A percentile compares a stretch with the other conserved stretches of the same genome.
phyloP scores from a whole-genome alignment of 2,113 vertebrate species.

The Anarhynchus alexandrinus region DNA sequence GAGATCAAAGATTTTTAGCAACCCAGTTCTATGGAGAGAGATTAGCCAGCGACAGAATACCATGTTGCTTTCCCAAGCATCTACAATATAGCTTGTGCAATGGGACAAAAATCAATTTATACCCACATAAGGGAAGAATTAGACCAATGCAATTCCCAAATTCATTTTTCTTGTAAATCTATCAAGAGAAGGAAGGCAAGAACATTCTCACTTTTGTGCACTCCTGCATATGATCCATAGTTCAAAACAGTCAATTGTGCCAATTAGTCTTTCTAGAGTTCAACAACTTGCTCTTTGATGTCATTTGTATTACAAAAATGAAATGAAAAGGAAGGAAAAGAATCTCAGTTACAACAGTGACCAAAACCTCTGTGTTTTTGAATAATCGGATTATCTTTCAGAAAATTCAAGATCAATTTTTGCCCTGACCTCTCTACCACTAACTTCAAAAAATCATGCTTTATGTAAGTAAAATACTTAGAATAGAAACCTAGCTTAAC shows the following conservation, averaged over 20 bases:
- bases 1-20: not conserved
- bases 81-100: not conserved
- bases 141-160: not conserved
- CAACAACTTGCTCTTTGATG: not conserved
- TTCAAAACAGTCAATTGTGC: not conserved
- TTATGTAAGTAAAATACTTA: not conserved
- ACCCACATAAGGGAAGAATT: not conserved
- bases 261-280: not conserved
- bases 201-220: not conserved
- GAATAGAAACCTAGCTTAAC: not conserved
- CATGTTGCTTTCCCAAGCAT: not conserved
- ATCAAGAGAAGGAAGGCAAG: not conserved
- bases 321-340: not conserved
- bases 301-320: not conserved
- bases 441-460: not conserved
- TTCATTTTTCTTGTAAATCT: not conserved
- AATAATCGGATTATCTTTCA: not conserved
- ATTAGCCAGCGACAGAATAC: not conserved
- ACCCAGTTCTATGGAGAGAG: not conserved
- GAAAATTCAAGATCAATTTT: not conserved
- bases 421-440: not conserved
- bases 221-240: not conserved
- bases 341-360: not conserved
- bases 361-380: not conserved
- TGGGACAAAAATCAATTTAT: not conserved